These are phyloP conservation scores for Sweltsa coloradensis DNA, from an alignment of 1,140 invertebrate genomes.

Conservation along the genomic window DNA sequence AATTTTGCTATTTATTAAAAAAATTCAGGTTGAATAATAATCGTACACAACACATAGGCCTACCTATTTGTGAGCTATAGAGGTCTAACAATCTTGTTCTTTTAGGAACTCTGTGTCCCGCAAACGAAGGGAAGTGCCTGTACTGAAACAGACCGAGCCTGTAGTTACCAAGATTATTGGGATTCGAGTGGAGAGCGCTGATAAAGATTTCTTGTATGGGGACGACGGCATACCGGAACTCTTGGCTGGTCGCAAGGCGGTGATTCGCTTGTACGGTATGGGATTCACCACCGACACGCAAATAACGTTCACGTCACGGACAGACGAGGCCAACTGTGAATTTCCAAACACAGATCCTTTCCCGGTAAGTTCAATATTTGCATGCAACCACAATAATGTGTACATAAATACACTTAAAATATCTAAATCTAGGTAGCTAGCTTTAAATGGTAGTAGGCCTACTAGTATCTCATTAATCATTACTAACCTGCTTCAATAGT, in stretches of 20 bases:
- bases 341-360: slow-evolving; percentile 27
- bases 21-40: no score
- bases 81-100: neutral
- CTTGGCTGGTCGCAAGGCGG: slow-evolving; percentile 38
- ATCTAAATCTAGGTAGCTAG: no score
- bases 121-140: neutral
- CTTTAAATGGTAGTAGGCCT: no score
- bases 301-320: slow-evolving; percentile 54
- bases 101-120: neutral
- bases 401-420: no score
- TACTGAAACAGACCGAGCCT: neutral
- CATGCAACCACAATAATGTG: neutral
- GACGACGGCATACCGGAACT: slow-evolving; percentile 53
- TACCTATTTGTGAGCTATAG: neutral
- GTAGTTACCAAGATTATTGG: slow-evolving; percentile 9
- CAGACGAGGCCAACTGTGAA: slow-evolving; percentile 36
- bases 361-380: slow-evolving; percentile 27
- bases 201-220: slow-evolving; percentile 42
- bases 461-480: no score
- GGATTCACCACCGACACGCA: slow-evolving; percentile 50
- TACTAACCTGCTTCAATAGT: no score
- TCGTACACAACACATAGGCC: neutral
- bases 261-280: slow-evolving; percentile 59
- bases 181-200: slow-evolving; percentile 24
- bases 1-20: no score